A percentile compares a stretch with the other conserved stretches of the same genome.
phyloP scores from a whole-genome alignment of 2,797 vertebrate species.

The Gallinago solitaria region DNA sequence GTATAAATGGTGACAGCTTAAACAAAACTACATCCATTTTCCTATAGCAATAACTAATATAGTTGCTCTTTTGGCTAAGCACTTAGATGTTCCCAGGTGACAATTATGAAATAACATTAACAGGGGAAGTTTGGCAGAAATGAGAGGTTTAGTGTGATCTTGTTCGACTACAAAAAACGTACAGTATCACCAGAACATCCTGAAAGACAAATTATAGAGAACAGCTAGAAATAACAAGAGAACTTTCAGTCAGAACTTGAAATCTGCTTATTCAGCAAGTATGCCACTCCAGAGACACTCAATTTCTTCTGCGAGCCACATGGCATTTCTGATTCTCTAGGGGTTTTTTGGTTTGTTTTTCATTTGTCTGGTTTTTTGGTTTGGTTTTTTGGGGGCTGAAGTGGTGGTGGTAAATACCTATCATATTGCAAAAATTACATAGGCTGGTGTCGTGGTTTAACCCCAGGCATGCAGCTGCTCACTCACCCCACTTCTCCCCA shows the following conservation, averaged over 20 bases:
- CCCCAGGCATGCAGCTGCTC: neutral
- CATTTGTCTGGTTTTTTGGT: neutral
- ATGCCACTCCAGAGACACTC: neutral
- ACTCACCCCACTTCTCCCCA: neutral
- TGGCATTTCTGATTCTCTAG: neutral
- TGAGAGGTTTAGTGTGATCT: neutral
- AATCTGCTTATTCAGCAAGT: neutral
- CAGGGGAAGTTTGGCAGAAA: neutral
- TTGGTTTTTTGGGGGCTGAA: neutral
- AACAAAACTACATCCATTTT: neutral
- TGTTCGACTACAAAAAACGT: neutral
- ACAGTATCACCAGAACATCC: neutral
- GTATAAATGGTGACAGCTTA: neutral
- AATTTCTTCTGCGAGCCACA: neutral
- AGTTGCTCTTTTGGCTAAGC: neutral
- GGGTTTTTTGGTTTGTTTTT: neutral
- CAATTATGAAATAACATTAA: neutral
- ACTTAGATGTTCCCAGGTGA: neutral
- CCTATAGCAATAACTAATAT: neutral
- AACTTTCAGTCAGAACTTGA: neutral
- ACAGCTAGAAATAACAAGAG: neutral
- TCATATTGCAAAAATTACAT: neutral
- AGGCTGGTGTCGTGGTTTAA: neutral
- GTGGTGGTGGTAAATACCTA: neutral
- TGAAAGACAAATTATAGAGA: neutral